Evolutionary conservation across 2,888 invertebrate genomes (phyloP), one percentile per base, ranked within the genome.

Genomic region (Eristalinus aeneus): DNA sequence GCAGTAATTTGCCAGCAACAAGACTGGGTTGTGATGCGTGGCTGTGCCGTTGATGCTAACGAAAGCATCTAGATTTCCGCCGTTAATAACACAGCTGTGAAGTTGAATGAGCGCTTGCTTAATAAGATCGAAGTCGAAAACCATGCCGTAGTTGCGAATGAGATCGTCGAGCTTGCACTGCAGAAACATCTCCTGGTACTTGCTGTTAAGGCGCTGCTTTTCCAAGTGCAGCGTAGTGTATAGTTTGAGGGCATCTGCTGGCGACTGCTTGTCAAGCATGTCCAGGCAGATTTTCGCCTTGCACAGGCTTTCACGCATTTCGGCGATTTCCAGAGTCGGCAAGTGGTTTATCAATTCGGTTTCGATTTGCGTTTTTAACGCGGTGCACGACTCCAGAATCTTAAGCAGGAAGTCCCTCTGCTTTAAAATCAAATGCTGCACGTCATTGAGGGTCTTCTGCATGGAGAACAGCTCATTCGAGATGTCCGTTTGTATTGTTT

Each of bases 1-100:
- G 92, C 96, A 96, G 90, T 96, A 96, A 91, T 96, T 96, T 72
- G 96, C 96, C 84, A 96, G 93, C 90, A 96, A 94, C 88, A 96
- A 92, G 56, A 96, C 94, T 6, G 96, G 96, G 90, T 96, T 96
- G 89, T 95, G 95, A 85, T 94, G 94, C 9, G 87, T 61, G 8
- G 74, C 69, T 56, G 79, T 58, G 8, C 65, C 86, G 16, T 71
- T 73, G 2, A 82, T 63, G 9, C 74, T 74, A 12, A 80, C 87
- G 56, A 88, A 85, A 27, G 79, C 71, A 32, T 88, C 88, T 16
- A 88, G 80, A 80, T 77, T 88, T 8, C 85, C 86, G 3, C 88
- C 88, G 58, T 88, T 88, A 16, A 88, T 68, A 11, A 88, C 88
- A 32, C 88, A 88, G 36, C 71, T 93, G 89, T 95, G 95, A 58